phyloP scores from a whole-genome alignment of 2,113 vertebrate species.

The Pica pica region DNA sequence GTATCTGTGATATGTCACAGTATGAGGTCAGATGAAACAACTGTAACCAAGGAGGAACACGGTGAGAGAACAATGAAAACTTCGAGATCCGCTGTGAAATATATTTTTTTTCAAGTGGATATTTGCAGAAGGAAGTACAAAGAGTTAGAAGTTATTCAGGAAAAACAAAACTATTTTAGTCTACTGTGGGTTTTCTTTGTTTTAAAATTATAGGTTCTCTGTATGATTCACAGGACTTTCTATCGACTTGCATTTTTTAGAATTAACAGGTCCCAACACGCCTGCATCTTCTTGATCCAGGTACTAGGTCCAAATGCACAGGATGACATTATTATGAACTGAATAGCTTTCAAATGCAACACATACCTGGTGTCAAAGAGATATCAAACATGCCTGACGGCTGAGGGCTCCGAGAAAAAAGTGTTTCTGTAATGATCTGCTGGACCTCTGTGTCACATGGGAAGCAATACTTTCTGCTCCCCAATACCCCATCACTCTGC shows the following conservation, averaged over 20 bases:
- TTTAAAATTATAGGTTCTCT: neutral
- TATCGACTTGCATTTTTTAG: neutral
- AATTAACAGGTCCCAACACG: neutral
- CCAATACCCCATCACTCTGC: neutral
- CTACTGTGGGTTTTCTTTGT: neutral
- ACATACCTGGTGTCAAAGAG: neutral
- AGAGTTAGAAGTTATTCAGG: neutral
- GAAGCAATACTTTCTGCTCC: neutral
- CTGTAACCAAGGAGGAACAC: neutral
- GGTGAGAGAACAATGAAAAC: neutral
- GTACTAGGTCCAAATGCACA: neutral
- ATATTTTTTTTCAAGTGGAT: neutral
- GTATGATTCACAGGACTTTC: neutral
- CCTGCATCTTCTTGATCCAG: neutral
- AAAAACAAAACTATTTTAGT: neutral
- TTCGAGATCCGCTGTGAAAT: neutral
- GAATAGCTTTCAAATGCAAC: neutral
- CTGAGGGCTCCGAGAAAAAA: neutral
- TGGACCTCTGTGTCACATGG: neutral
- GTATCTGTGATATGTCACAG: neutral
- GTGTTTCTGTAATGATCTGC: neutral
- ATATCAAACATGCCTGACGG: neutral
- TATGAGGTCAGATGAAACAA: neutral
- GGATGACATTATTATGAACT: neutral
- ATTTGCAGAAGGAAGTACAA: neutral